phyloP scores from a whole-genome alignment of 2,113 vertebrate species.

The Sylvilagus bachmani region DNA sequence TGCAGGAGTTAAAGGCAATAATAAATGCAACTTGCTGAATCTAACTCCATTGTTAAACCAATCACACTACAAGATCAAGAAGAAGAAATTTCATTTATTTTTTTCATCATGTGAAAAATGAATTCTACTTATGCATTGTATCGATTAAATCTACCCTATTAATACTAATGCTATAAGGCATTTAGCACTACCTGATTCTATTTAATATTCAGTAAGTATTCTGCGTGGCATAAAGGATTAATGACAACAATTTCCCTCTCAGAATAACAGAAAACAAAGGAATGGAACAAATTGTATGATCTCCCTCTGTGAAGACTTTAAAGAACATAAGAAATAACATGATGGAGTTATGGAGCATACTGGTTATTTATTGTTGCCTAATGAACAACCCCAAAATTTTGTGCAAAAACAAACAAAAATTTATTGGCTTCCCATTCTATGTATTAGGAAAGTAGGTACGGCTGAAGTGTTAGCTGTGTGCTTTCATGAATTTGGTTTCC shows the following conservation, averaged over 20 bases:
- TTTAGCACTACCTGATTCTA: not conserved
- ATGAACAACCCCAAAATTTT: not conserved
- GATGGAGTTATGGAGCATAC: not conserved
- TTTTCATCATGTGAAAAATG: constrained; percentile 8
- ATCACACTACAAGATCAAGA: not conserved
- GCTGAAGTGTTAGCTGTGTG: not conserved
- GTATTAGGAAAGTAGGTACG: not conserved
- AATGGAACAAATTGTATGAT: not conserved
- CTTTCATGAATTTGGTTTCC: not conserved
- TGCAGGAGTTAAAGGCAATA: constrained; percentile 9
- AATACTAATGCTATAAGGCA: not conserved
- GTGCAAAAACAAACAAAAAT: not conserved
- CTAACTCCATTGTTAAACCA: not conserved
- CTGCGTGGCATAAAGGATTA: not conserved
- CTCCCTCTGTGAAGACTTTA: not conserved
- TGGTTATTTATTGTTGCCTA: not conserved
- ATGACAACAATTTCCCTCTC: not conserved
- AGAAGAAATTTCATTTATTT: not conserved
- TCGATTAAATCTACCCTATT: not conserved
- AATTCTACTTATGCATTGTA: not conserved
- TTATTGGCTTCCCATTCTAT: not conserved
- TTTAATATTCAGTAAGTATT: not conserved
- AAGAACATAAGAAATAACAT: not conserved
- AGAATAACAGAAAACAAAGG: not conserved
- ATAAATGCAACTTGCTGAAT: not conserved